phyloP scores from a whole-genome alignment of 1,140 invertebrate genomes.

The Nephila pilipes region DNA sequence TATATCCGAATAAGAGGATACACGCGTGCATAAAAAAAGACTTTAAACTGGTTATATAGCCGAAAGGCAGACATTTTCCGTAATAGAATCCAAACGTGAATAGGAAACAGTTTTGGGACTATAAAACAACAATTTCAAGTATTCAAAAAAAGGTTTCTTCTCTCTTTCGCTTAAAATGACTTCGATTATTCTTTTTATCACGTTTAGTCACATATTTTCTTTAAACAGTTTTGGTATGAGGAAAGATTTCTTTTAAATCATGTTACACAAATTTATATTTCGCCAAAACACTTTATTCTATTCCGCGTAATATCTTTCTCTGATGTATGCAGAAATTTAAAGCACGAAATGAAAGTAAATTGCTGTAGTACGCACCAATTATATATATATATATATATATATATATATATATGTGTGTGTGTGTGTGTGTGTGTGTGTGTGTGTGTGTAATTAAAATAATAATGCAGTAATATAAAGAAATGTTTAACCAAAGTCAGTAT shows the following conservation, averaged over 20 bases:
- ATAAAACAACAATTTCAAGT: constrained; percentile 71
- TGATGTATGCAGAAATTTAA: no score
- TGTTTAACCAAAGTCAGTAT: no score
- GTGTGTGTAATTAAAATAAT: no score
- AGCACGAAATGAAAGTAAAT: no score
- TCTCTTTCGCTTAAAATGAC: constrained; percentile 31
- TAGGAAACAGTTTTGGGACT: constrained; percentile 54
- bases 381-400: no score
- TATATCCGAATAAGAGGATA: neutral
- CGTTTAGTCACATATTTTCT: constrained; percentile 8
- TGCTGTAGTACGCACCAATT: no score
- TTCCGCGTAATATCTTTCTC: no score
- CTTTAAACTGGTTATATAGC: constrained; percentile 63
- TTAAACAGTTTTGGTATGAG: neutral
- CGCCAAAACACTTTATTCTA: no score
- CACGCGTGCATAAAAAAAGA: neutral
- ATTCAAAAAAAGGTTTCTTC: constrained; percentile 44
- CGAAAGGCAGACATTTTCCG: constrained; percentile 58
- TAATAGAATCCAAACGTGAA: constrained; percentile 73
- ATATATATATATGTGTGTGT: no score
- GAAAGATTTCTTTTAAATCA: neutral
- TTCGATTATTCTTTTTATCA: constrained; percentile 39
- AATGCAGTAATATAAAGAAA: no score
- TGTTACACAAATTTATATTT: no score
- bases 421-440: no score